Percentiles rank a stretch among this genome's conserved stretches.
Conservation (phyloP, 1,140 invertebrate genomes). For the Ips nitidus region DNA sequence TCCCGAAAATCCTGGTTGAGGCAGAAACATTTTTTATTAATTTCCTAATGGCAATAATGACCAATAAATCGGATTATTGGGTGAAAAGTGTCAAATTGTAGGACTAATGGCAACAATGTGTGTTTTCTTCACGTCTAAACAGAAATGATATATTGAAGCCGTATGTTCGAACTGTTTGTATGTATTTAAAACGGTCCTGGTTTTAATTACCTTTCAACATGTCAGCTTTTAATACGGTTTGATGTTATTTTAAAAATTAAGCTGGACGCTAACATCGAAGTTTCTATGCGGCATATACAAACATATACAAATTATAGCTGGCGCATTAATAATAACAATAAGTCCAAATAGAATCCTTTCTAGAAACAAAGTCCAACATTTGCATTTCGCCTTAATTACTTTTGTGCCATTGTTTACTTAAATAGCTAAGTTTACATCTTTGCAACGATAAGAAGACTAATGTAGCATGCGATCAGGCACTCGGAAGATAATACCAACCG, state of each 20-base stretch:
- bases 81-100: background rate
- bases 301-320: background rate
- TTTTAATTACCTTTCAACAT: constrained; percentile 27
- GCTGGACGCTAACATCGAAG: background rate
- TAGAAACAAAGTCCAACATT: no score
- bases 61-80: background rate
- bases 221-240: constrained; percentile 14
- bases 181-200: constrained; percentile 20
- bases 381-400: background rate
- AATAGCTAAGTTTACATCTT: background rate
- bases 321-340: background rate
- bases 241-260: constrained; percentile 3
- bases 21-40: background rate
- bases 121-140: constrained; percentile 23
- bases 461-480: background rate
- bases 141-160: constrained; percentile 26
- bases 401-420: background rate
- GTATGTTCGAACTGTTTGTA: constrained; percentile 28
- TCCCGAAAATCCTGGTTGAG: background rate
- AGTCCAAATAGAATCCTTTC: no score
- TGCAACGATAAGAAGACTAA: background rate
- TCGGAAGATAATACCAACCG: background rate
- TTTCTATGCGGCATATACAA: background rate
- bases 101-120: constrained; percentile 3
- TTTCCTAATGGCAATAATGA: background rate